These are phyloP conservation scores for Pagetopsis macropterus DNA, from an alignment of 2,797 vertebrate genomes.

Conservation along the genomic window DNA sequence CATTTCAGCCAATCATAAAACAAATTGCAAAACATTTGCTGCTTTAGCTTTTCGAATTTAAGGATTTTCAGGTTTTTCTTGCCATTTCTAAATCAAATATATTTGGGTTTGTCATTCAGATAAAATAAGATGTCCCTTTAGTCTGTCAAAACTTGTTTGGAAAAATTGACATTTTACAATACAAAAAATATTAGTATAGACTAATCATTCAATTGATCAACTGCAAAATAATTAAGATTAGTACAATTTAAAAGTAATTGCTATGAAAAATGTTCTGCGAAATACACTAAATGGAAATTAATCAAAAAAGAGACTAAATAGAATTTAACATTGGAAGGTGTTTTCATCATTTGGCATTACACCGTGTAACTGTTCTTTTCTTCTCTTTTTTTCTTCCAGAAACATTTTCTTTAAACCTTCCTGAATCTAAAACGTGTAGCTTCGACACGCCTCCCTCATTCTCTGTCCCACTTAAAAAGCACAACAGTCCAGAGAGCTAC, in stretches of 20 bases:
- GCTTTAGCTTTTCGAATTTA: background rate
- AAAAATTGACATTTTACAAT: background rate
- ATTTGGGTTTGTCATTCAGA: background rate
- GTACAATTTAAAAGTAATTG: too few relatives aligned
- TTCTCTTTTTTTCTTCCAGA: slow-evolving; percentile 46
- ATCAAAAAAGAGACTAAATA: background rate
- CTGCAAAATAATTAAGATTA: background rate
- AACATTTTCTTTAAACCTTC: slow-evolving; percentile 64
- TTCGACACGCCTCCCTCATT: slow-evolving; percentile 83
- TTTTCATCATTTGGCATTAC: background rate
- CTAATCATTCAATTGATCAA: background rate
- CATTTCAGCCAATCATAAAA: background rate
- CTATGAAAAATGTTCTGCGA: background rate
- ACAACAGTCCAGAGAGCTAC: slow-evolving; percentile 83
- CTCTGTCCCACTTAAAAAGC: slow-evolving; percentile 84
- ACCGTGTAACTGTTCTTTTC: background rate
- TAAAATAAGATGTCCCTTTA: background rate
- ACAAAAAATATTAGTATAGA: background rate
- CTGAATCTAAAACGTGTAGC: slow-evolving; percentile 66
- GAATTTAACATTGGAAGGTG: background rate
- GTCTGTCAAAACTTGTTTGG: background rate
- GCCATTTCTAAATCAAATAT: background rate
- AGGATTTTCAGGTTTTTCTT: background rate
- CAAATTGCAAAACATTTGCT: background rate
- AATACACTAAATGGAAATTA: background rate